Evolutionary conservation across 1,140 invertebrate genomes (phyloP).

Genomic region (Neodiprion fabricii): DNA sequence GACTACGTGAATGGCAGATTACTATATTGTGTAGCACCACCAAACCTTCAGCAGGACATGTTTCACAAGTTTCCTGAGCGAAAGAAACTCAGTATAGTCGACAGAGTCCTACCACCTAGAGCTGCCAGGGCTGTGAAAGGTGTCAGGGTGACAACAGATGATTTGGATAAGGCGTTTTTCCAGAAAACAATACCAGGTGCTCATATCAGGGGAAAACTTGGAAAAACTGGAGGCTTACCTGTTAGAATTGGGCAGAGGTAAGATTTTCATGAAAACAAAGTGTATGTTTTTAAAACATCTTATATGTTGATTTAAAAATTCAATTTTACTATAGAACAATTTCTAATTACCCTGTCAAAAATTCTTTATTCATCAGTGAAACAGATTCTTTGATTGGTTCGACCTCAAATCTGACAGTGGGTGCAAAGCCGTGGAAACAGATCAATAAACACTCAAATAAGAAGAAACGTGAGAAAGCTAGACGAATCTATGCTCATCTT

Average conservation of each 20-base stretch:
- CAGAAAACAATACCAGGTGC: conserved; percentile 45
- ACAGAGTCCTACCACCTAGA: conserved; percentile 59
- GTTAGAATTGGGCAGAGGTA: conserved; percentile 16
- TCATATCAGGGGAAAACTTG: conserved; percentile 60
- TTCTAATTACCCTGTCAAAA: not conserved
- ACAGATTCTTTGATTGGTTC: conserved; percentile 42
- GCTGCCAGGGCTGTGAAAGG: conserved; percentile 65
- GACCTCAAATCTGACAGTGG: conserved; percentile 38
- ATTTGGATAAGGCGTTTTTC: conserved; percentile 70
- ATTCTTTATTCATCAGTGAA: conserved; percentile 18
- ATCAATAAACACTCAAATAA: conserved; percentile 79
- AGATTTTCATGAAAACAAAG: conserved; percentile 31
- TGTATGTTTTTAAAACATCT: conserved; percentile 26
- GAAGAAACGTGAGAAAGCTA: conserved; percentile 87
- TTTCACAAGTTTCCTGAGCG: conserved; percentile 70
- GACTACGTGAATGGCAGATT: conserved; percentile 93
- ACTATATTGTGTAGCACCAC: conserved; percentile 85
- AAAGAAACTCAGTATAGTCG: conserved; percentile 47
- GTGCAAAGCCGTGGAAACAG: conserved; percentile 83
- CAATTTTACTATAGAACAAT: not conserved
- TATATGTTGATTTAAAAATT: conserved; percentile 40
- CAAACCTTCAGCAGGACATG: conserved; percentile 69
- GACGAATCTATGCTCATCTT: conserved; percentile 79
- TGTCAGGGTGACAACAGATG: conserved; percentile 52
- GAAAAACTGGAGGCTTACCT: conserved; percentile 41